Conservation (phyloP, 1,140 invertebrate species). For the Piezodorus guildinii region DNA sequence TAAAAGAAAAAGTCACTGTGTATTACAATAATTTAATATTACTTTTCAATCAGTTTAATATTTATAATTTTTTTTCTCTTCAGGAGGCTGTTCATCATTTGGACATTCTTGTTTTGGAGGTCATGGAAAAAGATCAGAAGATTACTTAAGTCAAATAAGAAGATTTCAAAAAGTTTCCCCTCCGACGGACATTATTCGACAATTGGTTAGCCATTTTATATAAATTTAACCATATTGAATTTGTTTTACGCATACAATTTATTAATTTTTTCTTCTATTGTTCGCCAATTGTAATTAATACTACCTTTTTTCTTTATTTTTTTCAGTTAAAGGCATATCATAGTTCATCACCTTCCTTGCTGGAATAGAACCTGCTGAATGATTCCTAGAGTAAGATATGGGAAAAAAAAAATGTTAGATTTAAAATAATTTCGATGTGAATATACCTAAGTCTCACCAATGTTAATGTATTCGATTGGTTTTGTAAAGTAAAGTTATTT, state of each 20-base stretch:
- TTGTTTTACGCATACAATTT: background rate
- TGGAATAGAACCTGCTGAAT: slow-evolving; percentile 10
- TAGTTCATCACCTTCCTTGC: slow-evolving; percentile 14
- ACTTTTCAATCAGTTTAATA: no score
- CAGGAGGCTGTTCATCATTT: slow-evolving; percentile 49
- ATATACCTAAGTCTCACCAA: background rate
- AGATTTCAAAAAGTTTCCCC: slow-evolving; percentile 5
- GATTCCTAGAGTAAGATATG: background rate
- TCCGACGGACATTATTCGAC: slow-evolving; percentile 17
- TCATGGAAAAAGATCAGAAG: slow-evolving; percentile 47
- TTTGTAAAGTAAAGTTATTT: slow-evolving; percentile 16
- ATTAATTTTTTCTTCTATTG: background rate
- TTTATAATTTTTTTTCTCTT: slow-evolving; percentile 27
- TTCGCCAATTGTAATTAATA: no score
- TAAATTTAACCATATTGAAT: background rate
- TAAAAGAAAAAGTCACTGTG: no score
- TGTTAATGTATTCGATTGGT: slow-evolving; percentile 2
- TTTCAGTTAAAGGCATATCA: slow-evolving; percentile 15
- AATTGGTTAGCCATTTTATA: slow-evolving; percentile 11
- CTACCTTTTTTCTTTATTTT: slow-evolving; percentile 1
- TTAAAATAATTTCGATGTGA: slow-evolving; percentile 9
- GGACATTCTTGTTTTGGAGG: slow-evolving; percentile 54
- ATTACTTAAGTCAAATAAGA: background rate
- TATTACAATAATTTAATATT: no score
- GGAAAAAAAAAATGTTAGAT: background rate